Evolutionary conservation across 1,140 invertebrate species (phyloP), one percentile per base, ranked within the genome.

Genomic region (Ptiloglossa arizonensis): DNA sequence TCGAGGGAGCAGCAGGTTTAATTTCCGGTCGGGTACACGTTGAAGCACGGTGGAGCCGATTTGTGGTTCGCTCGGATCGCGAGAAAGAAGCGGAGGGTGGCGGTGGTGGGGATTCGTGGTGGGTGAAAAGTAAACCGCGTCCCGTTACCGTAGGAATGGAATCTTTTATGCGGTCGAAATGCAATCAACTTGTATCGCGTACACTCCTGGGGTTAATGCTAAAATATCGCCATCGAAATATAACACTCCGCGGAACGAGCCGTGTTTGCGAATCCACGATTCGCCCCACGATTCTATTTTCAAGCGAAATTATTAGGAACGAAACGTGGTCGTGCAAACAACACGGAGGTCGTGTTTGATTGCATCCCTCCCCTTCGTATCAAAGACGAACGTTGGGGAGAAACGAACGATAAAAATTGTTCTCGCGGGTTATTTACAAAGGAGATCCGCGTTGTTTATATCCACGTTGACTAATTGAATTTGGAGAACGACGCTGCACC

Each of bases 1-100:
- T 83, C 70, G 72, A 54, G 56, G 71, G 54, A 82, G 80, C 66
- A 79, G 82, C 68, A 62, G 76, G 79, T 87, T 87, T 87, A 87
- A 87, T 87, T 87, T 87, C 85, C 86, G 86, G 81, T 75, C 60
- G 79, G 83, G 81, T 83, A 87, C 82, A 86, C 81, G 80, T 85
- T 73, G 41, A 69, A 81, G 54, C 66, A 64, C 41, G 35, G 48
- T 75, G 64, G 54, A 62, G 41, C 54, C 82, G 70, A 85, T 68
- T 11, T 11, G 8, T 11, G 41, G 11, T 41, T 41, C 41, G 41
- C 38, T 0, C 17, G 46, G n/a, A 29, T 57, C 35, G 24, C 11
- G 8, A n/a, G 38, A 13, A 44, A 32, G n/a, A 41, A 41, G 35
- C n/a, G 0, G n/a, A 5, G 9, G 19, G 35, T 0, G 5, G 19